Percentiles rank a stretch among this genome's conserved stretches.
Conservation (phyloP, 2,797 vertebrate species). For the Phylloscopus collybita region DNA sequence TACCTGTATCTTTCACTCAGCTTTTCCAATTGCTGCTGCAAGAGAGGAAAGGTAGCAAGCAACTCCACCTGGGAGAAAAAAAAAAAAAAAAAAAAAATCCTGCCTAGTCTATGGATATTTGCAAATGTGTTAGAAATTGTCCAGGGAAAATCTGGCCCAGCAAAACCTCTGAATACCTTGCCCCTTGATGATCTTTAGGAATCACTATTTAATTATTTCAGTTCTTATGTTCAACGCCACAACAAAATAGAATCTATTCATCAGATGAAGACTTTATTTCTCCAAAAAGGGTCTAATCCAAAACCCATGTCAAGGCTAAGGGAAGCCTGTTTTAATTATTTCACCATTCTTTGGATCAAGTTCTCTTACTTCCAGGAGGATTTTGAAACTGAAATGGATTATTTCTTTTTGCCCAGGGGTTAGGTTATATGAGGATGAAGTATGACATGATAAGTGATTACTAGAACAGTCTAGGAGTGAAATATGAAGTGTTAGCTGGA, state of each 20-base stretch:
- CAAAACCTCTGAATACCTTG: neutral
- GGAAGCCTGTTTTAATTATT: conserved; percentile 10
- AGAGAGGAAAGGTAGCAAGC: neutral
- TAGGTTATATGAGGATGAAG: conserved; percentile 4
- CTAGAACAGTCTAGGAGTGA: neutral
- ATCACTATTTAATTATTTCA: neutral
- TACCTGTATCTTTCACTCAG: neutral
- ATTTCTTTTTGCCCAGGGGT: conserved; percentile 17
- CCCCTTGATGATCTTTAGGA: neutral
- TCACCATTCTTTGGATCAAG: neutral
- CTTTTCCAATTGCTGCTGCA: neutral
- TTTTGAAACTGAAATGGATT: conserved; percentile 17
- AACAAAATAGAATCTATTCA: neutral
- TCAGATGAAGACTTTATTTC: neutral
- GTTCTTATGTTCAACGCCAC: neutral
- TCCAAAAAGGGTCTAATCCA: neutral
- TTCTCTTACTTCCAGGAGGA: neutral
- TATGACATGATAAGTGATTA: neutral
- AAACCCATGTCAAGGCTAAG: neutral
- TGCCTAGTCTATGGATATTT: neutral
- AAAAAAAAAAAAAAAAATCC: neutral
- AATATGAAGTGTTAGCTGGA: conserved; percentile 27
- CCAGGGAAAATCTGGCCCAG: neutral
- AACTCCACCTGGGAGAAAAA: neutral
- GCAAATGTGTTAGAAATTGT: neutral